A percentile compares a stretch with the other conserved stretches of the same genome.
Conservation (phyloP, 1,140 invertebrate genomes). For the Vollenhovia emeryi region DNA sequence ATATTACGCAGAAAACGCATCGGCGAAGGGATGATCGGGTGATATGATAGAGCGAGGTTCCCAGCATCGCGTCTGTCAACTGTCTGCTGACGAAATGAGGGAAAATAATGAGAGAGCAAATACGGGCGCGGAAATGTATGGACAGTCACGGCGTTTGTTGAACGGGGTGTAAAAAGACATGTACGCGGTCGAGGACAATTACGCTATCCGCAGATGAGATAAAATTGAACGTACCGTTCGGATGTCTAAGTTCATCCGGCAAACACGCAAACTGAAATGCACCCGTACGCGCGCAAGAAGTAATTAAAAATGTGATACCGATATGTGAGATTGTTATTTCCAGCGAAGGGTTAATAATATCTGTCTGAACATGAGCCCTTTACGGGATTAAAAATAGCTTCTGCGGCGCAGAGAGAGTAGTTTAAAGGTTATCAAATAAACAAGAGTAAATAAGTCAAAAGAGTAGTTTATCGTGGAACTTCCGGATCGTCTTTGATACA, state of each 20-base stretch:
- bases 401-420: background rate
- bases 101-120: conserved; percentile 23
- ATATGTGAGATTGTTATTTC: background rate
- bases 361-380: conserved; percentile 29
- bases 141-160: background rate
- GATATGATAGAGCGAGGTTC: background rate
- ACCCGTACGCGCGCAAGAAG: background rate
- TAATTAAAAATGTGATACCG: conserved; percentile 30
- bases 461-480: background rate
- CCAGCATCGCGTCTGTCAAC: background rate
- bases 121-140: background rate
- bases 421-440: conserved; percentile 49
- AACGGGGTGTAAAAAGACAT: background rate
- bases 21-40: background rate
- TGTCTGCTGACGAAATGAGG: background rate
- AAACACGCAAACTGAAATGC: background rate
- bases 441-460: conserved; percentile 22
- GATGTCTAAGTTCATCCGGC: background rate
- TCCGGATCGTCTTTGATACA: background rate
- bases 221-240: background rate
- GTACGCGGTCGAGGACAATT: background rate
- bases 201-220: background rate
- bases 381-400: conserved; percentile 36
- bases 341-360: conserved; percentile 18
- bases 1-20: background rate